Percentiles rank a stretch among this genome's conserved stretches.
Evolutionary conservation across 2,113 vertebrate genomes (phyloP).

Genomic region (Enhydra lutris): DNA sequence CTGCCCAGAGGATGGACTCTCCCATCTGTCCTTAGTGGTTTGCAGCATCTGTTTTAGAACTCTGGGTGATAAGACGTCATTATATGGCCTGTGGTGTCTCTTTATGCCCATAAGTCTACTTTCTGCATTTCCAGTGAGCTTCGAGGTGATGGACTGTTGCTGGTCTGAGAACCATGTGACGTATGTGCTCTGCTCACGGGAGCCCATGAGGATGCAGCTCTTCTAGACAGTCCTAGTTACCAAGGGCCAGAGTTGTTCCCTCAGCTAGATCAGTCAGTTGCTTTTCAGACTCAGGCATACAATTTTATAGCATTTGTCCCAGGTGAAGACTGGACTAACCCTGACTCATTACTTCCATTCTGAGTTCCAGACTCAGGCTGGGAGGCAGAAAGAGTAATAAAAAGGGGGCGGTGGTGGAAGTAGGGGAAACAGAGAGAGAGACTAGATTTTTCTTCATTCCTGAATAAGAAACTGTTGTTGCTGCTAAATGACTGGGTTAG

Average conservation of each 20-base stretch:
- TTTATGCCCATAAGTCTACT: not conserved
- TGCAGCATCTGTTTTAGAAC: not conserved
- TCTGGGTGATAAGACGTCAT: not conserved
- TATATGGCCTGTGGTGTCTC: not conserved
- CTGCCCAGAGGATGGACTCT: not conserved
- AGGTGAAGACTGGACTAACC: not conserved
- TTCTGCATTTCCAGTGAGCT: not conserved
- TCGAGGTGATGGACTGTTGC: not conserved
- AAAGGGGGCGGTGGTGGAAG: no score
- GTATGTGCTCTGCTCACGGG: not conserved
- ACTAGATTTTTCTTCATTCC: not conserved
- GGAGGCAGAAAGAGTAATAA: not conserved
- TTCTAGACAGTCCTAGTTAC: not conserved
- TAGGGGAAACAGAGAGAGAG: not conserved
- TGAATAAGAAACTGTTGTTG: not conserved
- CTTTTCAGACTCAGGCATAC: not conserved
- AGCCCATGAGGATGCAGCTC: not conserved
- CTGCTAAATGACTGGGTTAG: slow-evolving; percentile 34
- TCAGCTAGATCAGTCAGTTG: not conserved
- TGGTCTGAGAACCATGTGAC: not conserved
- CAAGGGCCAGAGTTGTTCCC: not conserved
- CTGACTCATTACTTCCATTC: not conserved
- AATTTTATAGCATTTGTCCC: not conserved
- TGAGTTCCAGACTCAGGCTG: not conserved
- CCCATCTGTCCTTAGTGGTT: not conserved